phyloP scores from a whole-genome alignment of 1,140 invertebrate genomes.

The Eurytemora carolleeae region DNA sequence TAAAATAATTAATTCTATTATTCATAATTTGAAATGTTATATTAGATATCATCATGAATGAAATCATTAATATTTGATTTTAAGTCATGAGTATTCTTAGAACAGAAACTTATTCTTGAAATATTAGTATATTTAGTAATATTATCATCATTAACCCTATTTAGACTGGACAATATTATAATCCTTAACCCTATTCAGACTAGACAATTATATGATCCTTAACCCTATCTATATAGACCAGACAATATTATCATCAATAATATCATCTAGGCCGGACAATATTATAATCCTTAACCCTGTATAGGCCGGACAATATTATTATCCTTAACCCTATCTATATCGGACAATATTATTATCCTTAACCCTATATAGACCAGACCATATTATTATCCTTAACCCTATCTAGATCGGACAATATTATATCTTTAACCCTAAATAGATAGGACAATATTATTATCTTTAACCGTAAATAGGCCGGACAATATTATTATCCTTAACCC shows the following conservation, averaged over 20 bases:
- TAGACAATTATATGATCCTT: neutral
- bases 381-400: slow-evolving; percentile 15
- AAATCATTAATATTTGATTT: too few relatives aligned
- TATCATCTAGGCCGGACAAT: too few relatives aligned
- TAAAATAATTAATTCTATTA: too few relatives aligned
- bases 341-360: too few relatives aligned
- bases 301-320: slow-evolving; percentile 50
- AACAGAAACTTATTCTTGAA: neutral
- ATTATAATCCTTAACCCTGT: slow-evolving; percentile 21
- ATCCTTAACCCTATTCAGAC: neutral
- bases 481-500: neutral
- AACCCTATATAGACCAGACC: too few relatives aligned
- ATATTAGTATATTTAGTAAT: too few relatives aligned
- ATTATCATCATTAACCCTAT: too few relatives aligned
- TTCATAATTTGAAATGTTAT: too few relatives aligned
- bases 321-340: neutral
- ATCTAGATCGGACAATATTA: too few relatives aligned
- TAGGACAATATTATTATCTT: slow-evolving; percentile 41
- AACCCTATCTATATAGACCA: neutral
- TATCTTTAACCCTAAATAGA: slow-evolving; percentile 30
- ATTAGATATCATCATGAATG: too few relatives aligned
- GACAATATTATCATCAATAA: slow-evolving; percentile 11
- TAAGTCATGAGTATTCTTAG: too few relatives aligned
- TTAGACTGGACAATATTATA: too few relatives aligned
- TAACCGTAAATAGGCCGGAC: neutral